These are phyloP conservation scores for Cylas formicarius DNA, from an alignment of 1,140 invertebrate species.

Conservation along the genomic window DNA sequence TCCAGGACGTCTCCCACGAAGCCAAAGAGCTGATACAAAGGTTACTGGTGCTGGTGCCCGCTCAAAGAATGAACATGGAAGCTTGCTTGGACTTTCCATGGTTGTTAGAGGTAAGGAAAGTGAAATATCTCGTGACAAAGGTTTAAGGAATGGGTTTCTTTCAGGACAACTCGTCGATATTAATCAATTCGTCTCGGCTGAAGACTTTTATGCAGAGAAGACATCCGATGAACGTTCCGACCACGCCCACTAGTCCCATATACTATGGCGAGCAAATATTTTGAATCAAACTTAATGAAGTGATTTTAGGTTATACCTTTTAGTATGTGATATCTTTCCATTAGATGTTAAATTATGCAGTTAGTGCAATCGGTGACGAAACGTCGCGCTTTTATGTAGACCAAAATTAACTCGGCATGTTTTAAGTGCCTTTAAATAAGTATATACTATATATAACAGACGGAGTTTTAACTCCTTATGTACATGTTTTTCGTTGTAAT, in stretches of 20 bases:
- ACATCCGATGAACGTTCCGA: conserved; percentile 32
- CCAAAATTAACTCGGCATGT: not conserved
- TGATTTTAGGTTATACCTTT: not conserved
- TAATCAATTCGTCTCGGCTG: conserved; percentile 34
- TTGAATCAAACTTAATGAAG: conserved; percentile 2
- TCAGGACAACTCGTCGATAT: conserved; percentile 15
- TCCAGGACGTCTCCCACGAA: conserved; percentile 59
- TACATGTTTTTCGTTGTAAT: no score
- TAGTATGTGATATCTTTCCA: conserved; percentile 3
- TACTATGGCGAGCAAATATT: conserved; percentile 26
- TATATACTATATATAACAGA: not conserved
- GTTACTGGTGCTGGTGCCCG: conserved; percentile 55
- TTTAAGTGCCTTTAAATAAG: not conserved
- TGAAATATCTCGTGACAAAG: not conserved
- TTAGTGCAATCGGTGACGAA: not conserved
- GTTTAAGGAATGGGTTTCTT: conserved; percentile 12
- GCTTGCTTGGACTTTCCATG: conserved; percentile 52
- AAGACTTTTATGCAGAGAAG: conserved; percentile 39
- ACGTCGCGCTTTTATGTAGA: not conserved
- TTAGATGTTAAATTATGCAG: not conserved
- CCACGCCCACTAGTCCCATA: conserved; percentile 28
- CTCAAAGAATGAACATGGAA: conserved; percentile 48
- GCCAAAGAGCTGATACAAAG: conserved; percentile 60
- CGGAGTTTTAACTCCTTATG: conserved; percentile 4
- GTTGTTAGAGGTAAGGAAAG: conserved; percentile 50